A percentile compares a stretch with the other conserved stretches of the same genome.
Conservation (phyloP, 92 coral and sea anemone genomes). For the Epizoanthus illoricatus region DNA sequence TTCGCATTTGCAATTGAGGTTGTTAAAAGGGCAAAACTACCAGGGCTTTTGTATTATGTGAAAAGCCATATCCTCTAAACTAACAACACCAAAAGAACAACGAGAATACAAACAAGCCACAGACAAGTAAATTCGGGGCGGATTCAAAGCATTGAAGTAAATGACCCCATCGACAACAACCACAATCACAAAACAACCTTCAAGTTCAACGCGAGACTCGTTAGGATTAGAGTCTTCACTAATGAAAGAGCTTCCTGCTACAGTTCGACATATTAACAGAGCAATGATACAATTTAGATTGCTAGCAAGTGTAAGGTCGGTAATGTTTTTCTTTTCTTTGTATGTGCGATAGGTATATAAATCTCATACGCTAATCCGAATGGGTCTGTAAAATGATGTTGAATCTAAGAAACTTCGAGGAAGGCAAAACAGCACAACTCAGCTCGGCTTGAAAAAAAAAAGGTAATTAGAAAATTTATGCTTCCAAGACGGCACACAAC, state of each 20-base stretch:
- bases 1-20: conserved; percentile 25
- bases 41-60: conserved; percentile 22
- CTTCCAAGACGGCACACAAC: not conserved
- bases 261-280: conserved; percentile 35
- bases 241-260: conserved; percentile 33
- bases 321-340: conserved; percentile 33
- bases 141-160: conserved; percentile 29
- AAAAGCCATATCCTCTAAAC: conserved; percentile 5
- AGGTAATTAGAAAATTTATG: conserved; percentile 9
- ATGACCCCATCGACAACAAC: conserved; percentile 19
- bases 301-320: conserved; percentile 1
- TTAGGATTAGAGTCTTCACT: not conserved
- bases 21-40: conserved; percentile 33
- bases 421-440: not conserved
- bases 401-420: not conserved
- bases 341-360: conserved; percentile 15
- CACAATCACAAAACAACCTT: conserved; percentile 7
- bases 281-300: conserved; percentile 15
- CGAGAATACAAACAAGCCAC: conserved; percentile 21
- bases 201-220: not conserved
- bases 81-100: conserved; percentile 19
- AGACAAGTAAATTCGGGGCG: conserved; percentile 42
- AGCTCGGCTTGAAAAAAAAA: conserved; percentile 13
- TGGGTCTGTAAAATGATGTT: conserved; percentile 17
- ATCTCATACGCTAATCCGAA: conserved; percentile 19